phyloP scores from a whole-genome alignment of 2,888 invertebrate species.

The Ephialtes manifestator region DNA sequence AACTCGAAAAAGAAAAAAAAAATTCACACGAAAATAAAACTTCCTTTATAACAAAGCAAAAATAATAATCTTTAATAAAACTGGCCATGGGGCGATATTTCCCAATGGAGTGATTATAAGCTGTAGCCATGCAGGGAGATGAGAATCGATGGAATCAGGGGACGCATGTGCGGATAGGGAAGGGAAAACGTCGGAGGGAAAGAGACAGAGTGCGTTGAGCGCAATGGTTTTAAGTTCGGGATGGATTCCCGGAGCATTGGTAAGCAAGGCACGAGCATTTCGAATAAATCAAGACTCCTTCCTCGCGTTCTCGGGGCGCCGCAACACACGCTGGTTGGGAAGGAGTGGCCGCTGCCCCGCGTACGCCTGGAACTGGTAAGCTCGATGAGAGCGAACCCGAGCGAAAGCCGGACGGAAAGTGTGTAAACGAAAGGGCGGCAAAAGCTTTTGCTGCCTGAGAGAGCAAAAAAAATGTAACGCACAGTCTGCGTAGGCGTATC shows the following conservation, averaged over 20 bases:
- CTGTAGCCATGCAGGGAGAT: background rate
- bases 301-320: constrained; percentile 62
- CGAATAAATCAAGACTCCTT: constrained; percentile 79
- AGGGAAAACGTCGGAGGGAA: constrained; percentile 1
- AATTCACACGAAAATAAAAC: no score
- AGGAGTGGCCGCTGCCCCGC: constrained; percentile 26
- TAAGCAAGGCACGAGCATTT: constrained; percentile 77
- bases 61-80: no score
- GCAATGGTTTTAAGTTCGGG: constrained; percentile 62
- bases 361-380: constrained; percentile 37
- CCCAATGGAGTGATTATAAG: background rate
- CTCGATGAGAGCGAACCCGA: constrained; percentile 31
- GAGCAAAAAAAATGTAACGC: constrained; percentile 8
- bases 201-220: constrained; percentile 30
- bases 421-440: constrained; percentile 26
- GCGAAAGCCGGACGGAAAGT: constrained; percentile 27
- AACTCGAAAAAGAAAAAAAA: no score
- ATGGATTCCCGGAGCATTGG: constrained; percentile 69
- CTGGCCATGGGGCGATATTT: no score
- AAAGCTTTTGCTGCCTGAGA: background rate
- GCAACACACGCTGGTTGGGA: background rate
- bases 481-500: constrained; percentile 18
- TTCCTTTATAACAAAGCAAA: no score
- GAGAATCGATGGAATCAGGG: constrained; percentile 50
- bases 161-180: constrained; percentile 25